Conservation (phyloP, 2,888 invertebrate genomes). For the Meteorus cinctellus region DNA sequence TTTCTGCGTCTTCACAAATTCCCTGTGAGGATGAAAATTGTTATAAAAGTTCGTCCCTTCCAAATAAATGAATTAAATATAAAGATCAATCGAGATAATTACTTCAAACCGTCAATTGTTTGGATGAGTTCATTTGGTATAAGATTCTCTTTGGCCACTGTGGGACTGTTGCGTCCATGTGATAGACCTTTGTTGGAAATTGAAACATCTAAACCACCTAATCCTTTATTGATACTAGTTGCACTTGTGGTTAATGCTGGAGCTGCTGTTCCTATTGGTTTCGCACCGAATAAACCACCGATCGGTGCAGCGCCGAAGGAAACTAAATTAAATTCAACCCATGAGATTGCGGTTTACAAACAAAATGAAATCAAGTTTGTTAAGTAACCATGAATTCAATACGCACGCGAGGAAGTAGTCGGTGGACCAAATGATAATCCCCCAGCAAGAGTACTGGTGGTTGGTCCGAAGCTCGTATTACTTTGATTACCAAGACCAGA, state of each 20-base stretch:
- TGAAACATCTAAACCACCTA: constrained; percentile 80
- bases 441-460: constrained; percentile 60
- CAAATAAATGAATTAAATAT: not conserved
- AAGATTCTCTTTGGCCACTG: constrained; percentile 78
- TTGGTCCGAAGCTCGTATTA: constrained; percentile 66
- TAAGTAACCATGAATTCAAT: constrained; percentile 31
- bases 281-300: constrained; percentile 63
- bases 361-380: constrained; percentile 36
- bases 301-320: constrained; percentile 61
- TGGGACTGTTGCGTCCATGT: constrained; percentile 73
- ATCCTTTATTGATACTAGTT: constrained; percentile 76
- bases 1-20: constrained; percentile 90
- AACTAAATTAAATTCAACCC: constrained; percentile 45
- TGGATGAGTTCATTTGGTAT: constrained; percentile 86
- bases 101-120: constrained; percentile 87
- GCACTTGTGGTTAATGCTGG: constrained; percentile 59
- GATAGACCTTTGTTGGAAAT: constrained; percentile 72
- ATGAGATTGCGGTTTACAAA: constrained; percentile 44
- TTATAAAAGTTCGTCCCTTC: constrained; percentile 21
- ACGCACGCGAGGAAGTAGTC: constrained; percentile 55
- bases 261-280: constrained; percentile 55
- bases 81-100: constrained; percentile 59
- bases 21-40: constrained; percentile 67
- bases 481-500: constrained; percentile 62
- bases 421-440: constrained; percentile 59